phyloP scores from a whole-genome alignment of 2,888 invertebrate species.

The Pycnomerus fuliginosus region DNA sequence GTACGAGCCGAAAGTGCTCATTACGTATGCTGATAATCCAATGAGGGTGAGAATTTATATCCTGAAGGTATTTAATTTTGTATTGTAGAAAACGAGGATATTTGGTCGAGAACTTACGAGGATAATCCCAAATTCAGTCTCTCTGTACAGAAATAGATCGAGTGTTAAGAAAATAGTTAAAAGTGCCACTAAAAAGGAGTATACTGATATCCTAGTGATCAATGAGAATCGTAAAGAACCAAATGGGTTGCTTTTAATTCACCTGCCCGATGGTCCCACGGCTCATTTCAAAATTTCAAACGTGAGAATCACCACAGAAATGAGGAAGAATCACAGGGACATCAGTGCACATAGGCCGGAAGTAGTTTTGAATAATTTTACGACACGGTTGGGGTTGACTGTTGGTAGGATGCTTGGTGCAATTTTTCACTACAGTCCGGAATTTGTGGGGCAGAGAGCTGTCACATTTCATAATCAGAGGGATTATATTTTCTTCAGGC shows the following conservation, averaged over 20 bases:
- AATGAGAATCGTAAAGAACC: slow-evolving; percentile 94
- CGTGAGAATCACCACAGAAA: slow-evolving; percentile 84
- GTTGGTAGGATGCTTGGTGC: slow-evolving; percentile 92
- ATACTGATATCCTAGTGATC: slow-evolving; percentile 86
- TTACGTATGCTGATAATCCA: slow-evolving; percentile 93
- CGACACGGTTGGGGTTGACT: slow-evolving; percentile 87
- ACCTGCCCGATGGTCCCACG: slow-evolving; percentile 95
- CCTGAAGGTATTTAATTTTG: background rate
- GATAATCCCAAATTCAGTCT: slow-evolving; percentile 89
- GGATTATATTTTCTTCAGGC: slow-evolving; percentile 97
- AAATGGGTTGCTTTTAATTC: slow-evolving; percentile 88
- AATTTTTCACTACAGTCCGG: slow-evolving; percentile 92
- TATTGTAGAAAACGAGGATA: slow-evolving; percentile 71
- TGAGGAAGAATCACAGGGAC: slow-evolving; percentile 75
- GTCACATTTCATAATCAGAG: slow-evolving; percentile 99
- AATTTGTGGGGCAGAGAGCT: slow-evolving; percentile 89
- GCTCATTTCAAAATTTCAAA: slow-evolving; percentile 94
- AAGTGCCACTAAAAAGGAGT: slow-evolving; percentile 75
- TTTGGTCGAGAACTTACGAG: slow-evolving; percentile 90
- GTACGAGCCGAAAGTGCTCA: slow-evolving; percentile 92
- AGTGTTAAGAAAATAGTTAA: slow-evolving; percentile 92
- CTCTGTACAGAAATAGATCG: slow-evolving; percentile 83
- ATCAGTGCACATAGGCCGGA: slow-evolving; percentile 90
- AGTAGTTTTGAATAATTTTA: slow-evolving; percentile 93
- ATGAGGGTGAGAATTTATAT: slow-evolving; percentile 55